Evolutionary conservation across 1,140 invertebrate genomes (phyloP).

Genomic region (Lerema accius): DNA sequence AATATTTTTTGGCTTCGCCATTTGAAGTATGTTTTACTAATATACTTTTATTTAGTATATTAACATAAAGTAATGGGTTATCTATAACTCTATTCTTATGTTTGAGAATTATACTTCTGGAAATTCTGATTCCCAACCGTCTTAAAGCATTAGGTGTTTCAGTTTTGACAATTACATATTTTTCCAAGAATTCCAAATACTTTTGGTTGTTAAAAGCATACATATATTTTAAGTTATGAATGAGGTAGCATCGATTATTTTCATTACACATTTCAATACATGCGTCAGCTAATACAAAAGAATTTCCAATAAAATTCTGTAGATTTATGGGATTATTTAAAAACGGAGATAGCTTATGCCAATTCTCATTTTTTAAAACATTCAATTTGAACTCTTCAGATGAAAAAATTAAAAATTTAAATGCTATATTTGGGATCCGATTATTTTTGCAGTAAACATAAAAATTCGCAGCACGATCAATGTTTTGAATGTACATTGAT

Average conservation of each 20-base stretch:
- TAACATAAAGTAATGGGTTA: slow-evolving; percentile 47
- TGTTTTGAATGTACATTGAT: slow-evolving; percentile 36
- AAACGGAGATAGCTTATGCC: not conserved
- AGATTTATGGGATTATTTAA: slow-evolving; percentile 20
- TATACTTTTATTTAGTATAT: slow-evolving; percentile 41
- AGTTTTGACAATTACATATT: not conserved
- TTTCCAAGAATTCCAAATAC: slow-evolving; percentile 46
- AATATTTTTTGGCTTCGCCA: slow-evolving; percentile 53
- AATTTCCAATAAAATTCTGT: slow-evolving; percentile 39
- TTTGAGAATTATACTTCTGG: slow-evolving; percentile 58
- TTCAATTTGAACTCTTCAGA: slow-evolving; percentile 40
- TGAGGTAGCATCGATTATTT: slow-evolving; percentile 10
- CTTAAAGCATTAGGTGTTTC: not conserved
- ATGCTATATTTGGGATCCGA: slow-evolving; percentile 34
- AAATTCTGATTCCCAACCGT: slow-evolving; percentile 45
- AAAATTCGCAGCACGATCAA: slow-evolving; percentile 37
- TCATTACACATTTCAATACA: slow-evolving; percentile 24
- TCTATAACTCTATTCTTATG: slow-evolving; percentile 54
- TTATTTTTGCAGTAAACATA: slow-evolving; percentile 41
- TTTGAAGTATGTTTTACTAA: slow-evolving; percentile 45
- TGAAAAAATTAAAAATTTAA: slow-evolving; percentile 38
- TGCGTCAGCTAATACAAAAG: slow-evolving; percentile 34
- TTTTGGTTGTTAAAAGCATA: slow-evolving; percentile 36
- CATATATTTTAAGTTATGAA: slow-evolving; percentile 34
- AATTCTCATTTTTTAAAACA: slow-evolving; percentile 27